phyloP scores from a whole-genome alignment of 2,113 vertebrate genomes.

The Actenoides lindsayi region DNA sequence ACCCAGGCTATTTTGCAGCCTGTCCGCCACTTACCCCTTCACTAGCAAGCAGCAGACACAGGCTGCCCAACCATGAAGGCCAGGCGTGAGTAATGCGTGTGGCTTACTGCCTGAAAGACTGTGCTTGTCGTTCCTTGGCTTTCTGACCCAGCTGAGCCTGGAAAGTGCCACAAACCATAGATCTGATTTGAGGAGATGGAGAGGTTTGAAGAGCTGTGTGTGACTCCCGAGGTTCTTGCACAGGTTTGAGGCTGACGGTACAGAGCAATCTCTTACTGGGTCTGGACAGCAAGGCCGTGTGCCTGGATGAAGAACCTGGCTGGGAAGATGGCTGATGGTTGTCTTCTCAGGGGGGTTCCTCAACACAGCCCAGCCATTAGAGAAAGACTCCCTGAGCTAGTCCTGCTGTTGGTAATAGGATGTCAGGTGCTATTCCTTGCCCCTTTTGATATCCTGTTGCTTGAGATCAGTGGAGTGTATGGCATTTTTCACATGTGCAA shows the following conservation, averaged over 20 bases:
- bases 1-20: neutral
- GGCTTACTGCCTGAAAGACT: neutral
- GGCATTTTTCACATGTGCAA: neutral
- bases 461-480: neutral
- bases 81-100: neutral
- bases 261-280: neutral
- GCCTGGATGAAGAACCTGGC: neutral
- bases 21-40: neutral
- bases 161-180: neutral
- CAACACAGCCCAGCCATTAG: neutral
- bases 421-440: neutral
- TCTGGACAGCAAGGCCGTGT: neutral
- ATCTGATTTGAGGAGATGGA: neutral
- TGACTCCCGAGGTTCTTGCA: neutral
- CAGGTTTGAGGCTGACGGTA: neutral
- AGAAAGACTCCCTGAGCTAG: neutral
- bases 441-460: neutral
- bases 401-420: neutral
- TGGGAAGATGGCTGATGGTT: neutral
- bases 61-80: neutral
- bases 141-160: neutral
- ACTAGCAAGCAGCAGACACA: fast-evolving
- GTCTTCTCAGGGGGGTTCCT: neutral
- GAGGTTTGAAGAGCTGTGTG: neutral
- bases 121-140: neutral